Percentiles rank a stretch among this genome's conserved stretches.
Evolutionary conservation across 2,888 invertebrate genomes (phyloP).

Genomic region (Gandaritis pyraliata): DNA sequence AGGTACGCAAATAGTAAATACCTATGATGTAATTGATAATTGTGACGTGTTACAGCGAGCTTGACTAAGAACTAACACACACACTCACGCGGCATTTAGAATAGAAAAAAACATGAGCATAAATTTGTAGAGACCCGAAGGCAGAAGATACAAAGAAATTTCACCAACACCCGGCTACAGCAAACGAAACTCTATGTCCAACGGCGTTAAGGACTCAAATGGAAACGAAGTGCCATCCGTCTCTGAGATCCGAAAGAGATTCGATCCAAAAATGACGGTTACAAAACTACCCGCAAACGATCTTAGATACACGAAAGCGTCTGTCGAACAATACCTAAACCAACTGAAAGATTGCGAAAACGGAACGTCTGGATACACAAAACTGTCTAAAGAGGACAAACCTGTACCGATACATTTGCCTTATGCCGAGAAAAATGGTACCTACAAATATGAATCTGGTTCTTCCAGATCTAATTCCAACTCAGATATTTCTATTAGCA

Average conservation of each 20-base stretch:
- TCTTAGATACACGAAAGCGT: constrained; percentile 61
- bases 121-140: constrained; percentile 76
- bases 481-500: constrained; percentile 75
- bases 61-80: constrained; percentile 80
- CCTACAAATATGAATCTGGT: constrained; percentile 63
- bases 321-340: constrained; percentile 71
- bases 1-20: background rate
- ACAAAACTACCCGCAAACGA: constrained; percentile 78
- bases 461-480: constrained; percentile 72
- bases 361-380: constrained; percentile 69
- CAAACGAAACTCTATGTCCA: constrained; percentile 69
- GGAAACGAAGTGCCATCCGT: constrained; percentile 85
- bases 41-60: constrained; percentile 55
- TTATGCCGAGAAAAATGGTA: constrained; percentile 71
- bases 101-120: constrained; percentile 63
- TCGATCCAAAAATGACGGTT: constrained; percentile 81
- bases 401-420: constrained; percentile 79
- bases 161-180: constrained; percentile 69
- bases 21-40: background rate
- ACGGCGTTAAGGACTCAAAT: constrained; percentile 83
- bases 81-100: constrained; percentile 68
- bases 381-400: constrained; percentile 71
- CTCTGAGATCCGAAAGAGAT: constrained; percentile 84
- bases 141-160: constrained; percentile 74
- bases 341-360: constrained; percentile 76